Conservation (phyloP, 1,140 invertebrate genomes). For the Acromyrmex charruanus region DNA sequence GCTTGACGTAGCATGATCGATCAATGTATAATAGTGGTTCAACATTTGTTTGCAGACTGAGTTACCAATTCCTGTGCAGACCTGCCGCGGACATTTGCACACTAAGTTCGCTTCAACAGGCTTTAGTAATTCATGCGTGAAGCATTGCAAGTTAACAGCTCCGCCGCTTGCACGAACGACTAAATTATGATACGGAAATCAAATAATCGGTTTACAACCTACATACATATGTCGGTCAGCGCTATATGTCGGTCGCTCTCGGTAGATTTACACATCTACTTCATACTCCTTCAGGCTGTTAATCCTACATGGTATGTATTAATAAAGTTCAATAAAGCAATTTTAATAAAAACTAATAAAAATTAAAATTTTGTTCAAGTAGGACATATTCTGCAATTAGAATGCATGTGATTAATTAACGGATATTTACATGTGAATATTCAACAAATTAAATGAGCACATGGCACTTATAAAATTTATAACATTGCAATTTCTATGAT, state of each 20-base stretch:
- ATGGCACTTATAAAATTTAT: not conserved
- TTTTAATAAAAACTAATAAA: not conserved
- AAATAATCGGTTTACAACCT: constrained; percentile 56
- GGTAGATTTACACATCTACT: constrained; percentile 9
- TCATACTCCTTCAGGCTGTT: not conserved
- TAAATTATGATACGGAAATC: constrained; percentile 60
- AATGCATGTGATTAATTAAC: not conserved
- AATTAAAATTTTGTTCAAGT: not conserved
- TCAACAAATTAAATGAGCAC: not conserved
- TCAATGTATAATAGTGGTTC: constrained; percentile 58
- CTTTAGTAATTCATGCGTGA: constrained; percentile 58
- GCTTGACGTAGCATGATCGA: constrained; percentile 35
- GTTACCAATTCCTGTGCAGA: constrained; percentile 45
- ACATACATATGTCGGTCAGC: not conserved
- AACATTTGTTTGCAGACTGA: constrained; percentile 58
- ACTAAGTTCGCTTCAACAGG: constrained; percentile 57
- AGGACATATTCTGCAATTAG: not conserved
- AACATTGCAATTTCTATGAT: not conserved
- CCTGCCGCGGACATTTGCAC: constrained; percentile 57
- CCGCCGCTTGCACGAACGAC: constrained; percentile 49
- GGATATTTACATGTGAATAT: not conserved
- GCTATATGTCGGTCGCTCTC: not conserved
- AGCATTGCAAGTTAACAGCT: constrained; percentile 48
- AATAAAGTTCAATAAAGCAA: not conserved
- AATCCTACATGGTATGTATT: not conserved